These are phyloP conservation scores for Ceratothoa steindachneri DNA, from an alignment of 2,888 invertebrate species.

Conservation along the genomic window DNA sequence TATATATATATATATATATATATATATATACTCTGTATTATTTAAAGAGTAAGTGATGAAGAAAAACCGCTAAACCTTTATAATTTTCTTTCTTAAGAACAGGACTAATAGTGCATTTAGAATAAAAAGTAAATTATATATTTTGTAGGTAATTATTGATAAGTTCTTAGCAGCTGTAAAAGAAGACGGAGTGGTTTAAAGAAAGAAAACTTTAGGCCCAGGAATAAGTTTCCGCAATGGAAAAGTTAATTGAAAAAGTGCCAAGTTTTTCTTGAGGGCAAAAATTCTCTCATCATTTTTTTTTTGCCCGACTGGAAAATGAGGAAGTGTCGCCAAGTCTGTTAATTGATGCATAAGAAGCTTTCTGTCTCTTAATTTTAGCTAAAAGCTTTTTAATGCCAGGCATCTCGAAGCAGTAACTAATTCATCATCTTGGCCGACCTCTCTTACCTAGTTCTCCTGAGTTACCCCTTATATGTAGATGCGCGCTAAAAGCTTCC, in stretches of 20 bases:
- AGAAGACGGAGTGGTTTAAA: too few relatives aligned
- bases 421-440: not conserved
- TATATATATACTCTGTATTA: not conserved
- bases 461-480: not conserved
- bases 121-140: too few relatives aligned
- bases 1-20: constrained; percentile 20
- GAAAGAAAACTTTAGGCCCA: not conserved
- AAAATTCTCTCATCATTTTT: not conserved
- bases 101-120: too few relatives aligned
- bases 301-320: not conserved
- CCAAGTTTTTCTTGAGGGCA: not conserved
- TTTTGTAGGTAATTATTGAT: not conserved
- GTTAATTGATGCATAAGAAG: not conserved
- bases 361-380: not conserved
- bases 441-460: not conserved
- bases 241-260: not conserved
- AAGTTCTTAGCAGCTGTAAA: not conserved
- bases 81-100: too few relatives aligned
- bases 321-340: not conserved
- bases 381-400: not conserved
- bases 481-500: not conserved
- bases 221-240: not conserved
- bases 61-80: too few relatives aligned
- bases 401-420: not conserved
- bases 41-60: not conserved